These are phyloP conservation scores for Oryzias woworae DNA, from an alignment of 2,113 vertebrate species.

Conservation along the genomic window DNA sequence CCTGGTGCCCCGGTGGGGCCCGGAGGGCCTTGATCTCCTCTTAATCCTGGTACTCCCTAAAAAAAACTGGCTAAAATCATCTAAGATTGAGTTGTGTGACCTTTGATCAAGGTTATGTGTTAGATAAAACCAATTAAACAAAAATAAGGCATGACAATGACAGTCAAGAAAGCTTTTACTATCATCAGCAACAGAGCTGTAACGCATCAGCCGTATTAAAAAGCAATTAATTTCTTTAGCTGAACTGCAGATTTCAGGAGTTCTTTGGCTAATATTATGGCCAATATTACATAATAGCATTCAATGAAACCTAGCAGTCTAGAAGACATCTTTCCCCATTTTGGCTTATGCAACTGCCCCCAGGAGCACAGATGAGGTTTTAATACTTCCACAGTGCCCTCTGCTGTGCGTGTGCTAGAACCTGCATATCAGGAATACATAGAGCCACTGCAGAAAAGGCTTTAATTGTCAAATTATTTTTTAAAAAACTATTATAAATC, in stretches of 20 bases:
- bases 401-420: conserved; percentile 33
- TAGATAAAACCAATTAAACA: not conserved
- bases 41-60: conserved; percentile 88
- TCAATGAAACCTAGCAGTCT: conserved; percentile 14
- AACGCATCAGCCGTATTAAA: not conserved
- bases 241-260: conserved; percentile 9
- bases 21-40: conserved; percentile 85
- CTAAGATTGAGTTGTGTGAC: not conserved
- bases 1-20: conserved; percentile 83
- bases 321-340: conserved; percentile 23
- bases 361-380: conserved; percentile 3
- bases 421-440: conserved; percentile 3
- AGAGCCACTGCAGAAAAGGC: not conserved
- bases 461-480: too few relatives aligned
- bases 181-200: conserved; percentile 11
- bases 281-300: conserved; percentile 39
- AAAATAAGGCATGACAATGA: not conserved
- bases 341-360: conserved; percentile 36
- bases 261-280: conserved; percentile 22
- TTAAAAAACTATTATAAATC: too few relatives aligned
- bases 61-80: conserved; percentile 12
- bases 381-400: conserved; percentile 52
- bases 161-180: not conserved
- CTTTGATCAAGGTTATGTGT: not conserved
- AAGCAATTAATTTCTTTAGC: conserved; percentile 2